Percentiles rank a stretch among this genome's conserved stretches.
Evolutionary conservation across 2,888 invertebrate species (phyloP).

Genomic region (Dryobota labecula): DNA sequence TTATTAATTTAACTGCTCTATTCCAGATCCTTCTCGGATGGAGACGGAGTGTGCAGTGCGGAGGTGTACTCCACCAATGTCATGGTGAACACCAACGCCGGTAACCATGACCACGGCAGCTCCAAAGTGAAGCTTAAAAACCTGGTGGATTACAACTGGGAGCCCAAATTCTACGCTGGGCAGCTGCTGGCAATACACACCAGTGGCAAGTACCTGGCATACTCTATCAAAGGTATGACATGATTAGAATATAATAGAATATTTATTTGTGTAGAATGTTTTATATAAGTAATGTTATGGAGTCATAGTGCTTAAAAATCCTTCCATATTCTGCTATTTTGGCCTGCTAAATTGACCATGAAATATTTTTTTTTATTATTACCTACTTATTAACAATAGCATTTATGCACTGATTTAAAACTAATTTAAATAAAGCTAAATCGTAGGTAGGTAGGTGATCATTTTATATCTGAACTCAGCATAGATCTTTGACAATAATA

Average conservation of each 20-base stretch:
- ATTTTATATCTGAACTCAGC: background rate
- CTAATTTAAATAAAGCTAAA: background rate
- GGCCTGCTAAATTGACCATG: too few species aligned
- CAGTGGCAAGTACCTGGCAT: constrained; percentile 96
- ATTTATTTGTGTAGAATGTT: background rate
- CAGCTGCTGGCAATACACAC: constrained; percentile 97
- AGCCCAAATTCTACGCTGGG: constrained; percentile 96
- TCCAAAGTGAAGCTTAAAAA: constrained; percentile 97
- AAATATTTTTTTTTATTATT: too few species aligned
- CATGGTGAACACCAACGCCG: constrained; percentile 93
- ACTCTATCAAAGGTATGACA: constrained; percentile 95
- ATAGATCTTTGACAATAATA: background rate
- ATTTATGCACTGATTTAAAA: background rate
- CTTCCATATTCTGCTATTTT: background rate
- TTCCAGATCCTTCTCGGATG: constrained; percentile 90
- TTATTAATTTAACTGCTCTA: background rate
- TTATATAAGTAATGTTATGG: background rate
- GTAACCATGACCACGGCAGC: constrained; percentile 94
- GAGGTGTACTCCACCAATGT: constrained; percentile 92
- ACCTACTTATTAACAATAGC: background rate
- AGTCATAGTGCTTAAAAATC: background rate
- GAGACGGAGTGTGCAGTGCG: constrained; percentile 90
- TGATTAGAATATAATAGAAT: background rate
- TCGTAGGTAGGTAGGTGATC: too few species aligned
- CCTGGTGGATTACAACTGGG: constrained; percentile 98